Evolutionary conservation across 2,113 vertebrate species (phyloP), one percentile per base, ranked within the genome.

Genomic region (Sinocyclocheilus maitianheensis): DNA sequence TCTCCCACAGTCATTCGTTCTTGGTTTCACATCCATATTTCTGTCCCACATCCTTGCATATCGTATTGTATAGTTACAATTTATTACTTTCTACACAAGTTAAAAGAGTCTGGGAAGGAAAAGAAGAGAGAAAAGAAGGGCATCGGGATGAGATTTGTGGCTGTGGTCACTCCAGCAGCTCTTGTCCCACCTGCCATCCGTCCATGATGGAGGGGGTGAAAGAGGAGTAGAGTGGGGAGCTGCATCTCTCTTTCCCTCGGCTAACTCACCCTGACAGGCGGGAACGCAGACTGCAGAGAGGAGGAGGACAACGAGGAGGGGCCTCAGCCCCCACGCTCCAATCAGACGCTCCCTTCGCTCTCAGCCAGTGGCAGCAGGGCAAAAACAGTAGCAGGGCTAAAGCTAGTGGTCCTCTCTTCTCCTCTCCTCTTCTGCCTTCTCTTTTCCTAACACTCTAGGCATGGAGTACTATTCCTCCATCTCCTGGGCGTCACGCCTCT

Each of bases 231-330:
- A 85, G 77, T 51, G 72, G 78, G 87, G 78, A 85, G 85, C 82
- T 78, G 82, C 87, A 86, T 88, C 87, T 85, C 86, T 88, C 89
- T 88, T 90, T 90, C 89, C 87, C 89, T 88, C 83, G 40, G 34
- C 85, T 90, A 90, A 90, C 87, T 87, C 85, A 71, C 85, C 83
- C 83, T 90, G 89, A 90, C 89, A 90, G 87, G 82, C 62, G 78
- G 87, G 78, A 83, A 72, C 30, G 18, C 76, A 81, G 86, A 83
- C 62, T 62, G 77, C 51, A 84, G 86, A 81, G 86, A 86, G 83
- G 82, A 84, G 81, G 72, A 81, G 86, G 71, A 72, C 34, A 48
- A 80, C 3, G 18, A 75, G 87, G 89, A 74, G 74, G 77, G 46
- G 79, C 80, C 20, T 77, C 40, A 55, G 55, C 85, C 88, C 72